Evolutionary conservation across 2,113 vertebrate species (phyloP).

Genomic region (Chrysochloris asiatica): DNA sequence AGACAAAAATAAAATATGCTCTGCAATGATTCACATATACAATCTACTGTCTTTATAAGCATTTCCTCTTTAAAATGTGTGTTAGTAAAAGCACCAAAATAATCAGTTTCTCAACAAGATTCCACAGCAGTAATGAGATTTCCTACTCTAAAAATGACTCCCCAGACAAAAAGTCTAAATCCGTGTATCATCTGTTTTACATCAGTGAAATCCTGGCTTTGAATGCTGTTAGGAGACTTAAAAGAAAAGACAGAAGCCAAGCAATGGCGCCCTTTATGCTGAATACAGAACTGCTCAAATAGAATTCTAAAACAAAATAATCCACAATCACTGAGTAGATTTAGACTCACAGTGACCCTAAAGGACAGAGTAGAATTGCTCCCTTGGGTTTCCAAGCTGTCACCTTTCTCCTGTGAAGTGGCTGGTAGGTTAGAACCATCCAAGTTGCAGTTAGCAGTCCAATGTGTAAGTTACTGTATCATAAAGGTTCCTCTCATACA

Average conservation of each 20-base stretch:
- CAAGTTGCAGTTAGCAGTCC: too few species aligned
- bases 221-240: not conserved
- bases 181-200: not conserved
- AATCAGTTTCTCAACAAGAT: slow-evolving; percentile 39
- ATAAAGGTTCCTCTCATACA: too few species aligned
- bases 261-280: too few species aligned
- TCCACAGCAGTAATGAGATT: slow-evolving; percentile 24
- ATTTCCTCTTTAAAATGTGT: slow-evolving; percentile 54
- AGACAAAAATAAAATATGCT: slow-evolving; percentile 45
- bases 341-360: too few species aligned
- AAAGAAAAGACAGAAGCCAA: not conserved
- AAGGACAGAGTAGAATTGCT: too few species aligned
- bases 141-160: not conserved
- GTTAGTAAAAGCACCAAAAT: slow-evolving; percentile 31
- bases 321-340: too few species aligned
- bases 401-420: too few species aligned
- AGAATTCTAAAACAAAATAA: too few species aligned
- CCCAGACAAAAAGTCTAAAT: not conserved
- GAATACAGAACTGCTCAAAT: not conserved
- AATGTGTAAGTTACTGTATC: too few species aligned
- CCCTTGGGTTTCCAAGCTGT: too few species aligned
- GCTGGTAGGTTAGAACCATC: too few species aligned
- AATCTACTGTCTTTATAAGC: not conserved
- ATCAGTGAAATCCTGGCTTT: not conserved
- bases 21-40: not conserved